phyloP scores from a whole-genome alignment of 1,140 invertebrate species.

The Dufourea novaeangliae region DNA sequence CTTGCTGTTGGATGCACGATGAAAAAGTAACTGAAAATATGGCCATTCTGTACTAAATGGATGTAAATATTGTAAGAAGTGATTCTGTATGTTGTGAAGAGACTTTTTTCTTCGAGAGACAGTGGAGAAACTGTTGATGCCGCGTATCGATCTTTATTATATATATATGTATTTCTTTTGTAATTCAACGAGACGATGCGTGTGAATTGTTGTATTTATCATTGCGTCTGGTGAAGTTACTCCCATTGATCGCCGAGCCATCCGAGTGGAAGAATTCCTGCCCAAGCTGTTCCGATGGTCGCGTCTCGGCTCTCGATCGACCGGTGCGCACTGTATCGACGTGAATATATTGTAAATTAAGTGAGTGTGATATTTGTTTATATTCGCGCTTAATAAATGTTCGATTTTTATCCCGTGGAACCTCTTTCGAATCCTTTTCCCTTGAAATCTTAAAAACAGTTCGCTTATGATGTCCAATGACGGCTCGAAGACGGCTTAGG shows the following conservation, averaged over 20 bases:
- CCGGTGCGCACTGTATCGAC: slow-evolving; percentile 18
- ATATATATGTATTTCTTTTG: slow-evolving; percentile 29
- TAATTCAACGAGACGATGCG: slow-evolving; percentile 29
- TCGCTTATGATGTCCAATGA: no score
- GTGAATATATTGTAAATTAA: slow-evolving; percentile 58
- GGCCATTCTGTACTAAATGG: background rate
- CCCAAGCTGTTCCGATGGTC: background rate
- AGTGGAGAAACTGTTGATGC: background rate
- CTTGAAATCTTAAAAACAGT: no score
- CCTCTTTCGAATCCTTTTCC: no score
- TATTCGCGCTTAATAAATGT: slow-evolving; percentile 60
- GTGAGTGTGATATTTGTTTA: slow-evolving; percentile 57
- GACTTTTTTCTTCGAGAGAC: background rate
- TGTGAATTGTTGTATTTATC: slow-evolving; percentile 18
- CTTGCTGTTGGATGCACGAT: background rate
- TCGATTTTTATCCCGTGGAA: slow-evolving; percentile 25
- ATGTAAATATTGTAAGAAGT: slow-evolving; percentile 22
- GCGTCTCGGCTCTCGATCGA: background rate
- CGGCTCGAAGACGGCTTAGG: no score
- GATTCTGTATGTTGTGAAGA: background rate
- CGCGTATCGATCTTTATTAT: background rate
- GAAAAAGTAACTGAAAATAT: background rate
- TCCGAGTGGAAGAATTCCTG: background rate
- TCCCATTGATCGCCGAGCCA: background rate
- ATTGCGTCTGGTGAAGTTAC: background rate